A percentile compares a stretch with the other conserved stretches of the same genome.
phyloP scores from a whole-genome alignment of 92 coral and sea anemone genomes.

The Hydrozoanthus gracilis region DNA sequence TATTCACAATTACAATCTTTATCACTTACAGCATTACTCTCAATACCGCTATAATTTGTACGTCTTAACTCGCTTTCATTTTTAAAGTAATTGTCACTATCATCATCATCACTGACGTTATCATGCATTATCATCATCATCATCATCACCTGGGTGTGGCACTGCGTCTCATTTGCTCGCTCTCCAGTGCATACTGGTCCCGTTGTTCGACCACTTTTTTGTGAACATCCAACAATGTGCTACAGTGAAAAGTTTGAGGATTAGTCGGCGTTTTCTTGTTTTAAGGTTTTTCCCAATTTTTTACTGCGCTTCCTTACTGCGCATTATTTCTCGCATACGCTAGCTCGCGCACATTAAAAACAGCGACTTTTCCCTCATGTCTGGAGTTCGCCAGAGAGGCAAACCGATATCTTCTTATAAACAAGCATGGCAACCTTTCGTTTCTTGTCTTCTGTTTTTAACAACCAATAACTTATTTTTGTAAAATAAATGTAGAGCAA shows the following conservation, averaged over 20 bases:
- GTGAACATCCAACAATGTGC: slow-evolving; percentile 94
- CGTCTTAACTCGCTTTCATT: not conserved
- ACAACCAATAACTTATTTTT: too few species aligned
- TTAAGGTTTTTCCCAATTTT: too few species aligned
- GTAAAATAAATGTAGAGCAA: too few species aligned
- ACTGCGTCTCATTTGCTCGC: slow-evolving; percentile 96
- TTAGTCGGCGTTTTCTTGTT: too few species aligned
- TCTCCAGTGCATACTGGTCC: slow-evolving; percentile 87
- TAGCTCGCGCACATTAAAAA: too few species aligned
- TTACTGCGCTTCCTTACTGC: too few species aligned
- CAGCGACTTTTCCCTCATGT: too few species aligned
- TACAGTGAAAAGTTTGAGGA: slow-evolving; percentile 8
- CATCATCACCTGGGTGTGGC: slow-evolving; percentile 92
- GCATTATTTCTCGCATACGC: too few species aligned
- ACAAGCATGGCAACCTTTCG: too few species aligned
- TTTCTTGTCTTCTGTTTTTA: not conserved
- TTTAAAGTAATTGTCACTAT: not conserved
- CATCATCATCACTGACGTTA: not conserved
- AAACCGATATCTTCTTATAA: too few species aligned
- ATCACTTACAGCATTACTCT: not conserved
- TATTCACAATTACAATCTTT: not conserved
- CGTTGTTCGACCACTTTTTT: slow-evolving; percentile 94
- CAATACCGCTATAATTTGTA: not conserved
- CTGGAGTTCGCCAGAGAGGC: not conserved
- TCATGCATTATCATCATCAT: not conserved